These are phyloP conservation scores for Melinaea marsaeus DNA, from an alignment of 2,888 invertebrate genomes.

Conservation along the genomic window DNA sequence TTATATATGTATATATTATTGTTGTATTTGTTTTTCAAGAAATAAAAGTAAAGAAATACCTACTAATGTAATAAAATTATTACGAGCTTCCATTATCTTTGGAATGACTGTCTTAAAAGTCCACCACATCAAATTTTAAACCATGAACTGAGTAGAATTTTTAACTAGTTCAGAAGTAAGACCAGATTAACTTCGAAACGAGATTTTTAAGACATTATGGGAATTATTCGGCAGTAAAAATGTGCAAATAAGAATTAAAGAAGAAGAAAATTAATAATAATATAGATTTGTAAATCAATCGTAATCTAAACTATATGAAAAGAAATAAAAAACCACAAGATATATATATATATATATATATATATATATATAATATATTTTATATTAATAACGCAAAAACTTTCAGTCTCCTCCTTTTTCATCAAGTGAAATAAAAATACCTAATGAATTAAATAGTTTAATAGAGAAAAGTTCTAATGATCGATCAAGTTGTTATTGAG, in stretches of 20 bases:
- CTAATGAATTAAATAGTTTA: too few species aligned
- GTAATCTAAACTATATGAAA: background rate
- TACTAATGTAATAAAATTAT: background rate
- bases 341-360: too few species aligned
- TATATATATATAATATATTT: too few species aligned
- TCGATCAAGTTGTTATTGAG: too few species aligned
- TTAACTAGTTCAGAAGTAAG: conserved; percentile 13
- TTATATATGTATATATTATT: too few species aligned
- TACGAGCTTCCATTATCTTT: background rate
- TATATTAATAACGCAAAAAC: too few species aligned
- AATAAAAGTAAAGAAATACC: too few species aligned
- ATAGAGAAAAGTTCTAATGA: too few species aligned
- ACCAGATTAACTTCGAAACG: conserved; percentile 11
- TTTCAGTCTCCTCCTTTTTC: too few species aligned
- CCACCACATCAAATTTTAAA: conserved; percentile 12
- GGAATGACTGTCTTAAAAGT: background rate
- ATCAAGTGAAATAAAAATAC: too few species aligned
- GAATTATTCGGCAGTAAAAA: conserved; percentile 8
- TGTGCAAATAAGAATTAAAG: background rate
- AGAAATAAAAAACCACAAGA: background rate
- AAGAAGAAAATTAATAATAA: background rate
- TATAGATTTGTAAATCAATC: background rate
- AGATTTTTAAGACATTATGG: background rate
- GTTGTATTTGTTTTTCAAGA: too few species aligned
- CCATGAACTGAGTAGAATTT: conserved; percentile 13